These are phyloP conservation scores for Phylloscopus trochilus DNA, from an alignment of 2,113 vertebrate genomes.

Conservation along the genomic window DNA sequence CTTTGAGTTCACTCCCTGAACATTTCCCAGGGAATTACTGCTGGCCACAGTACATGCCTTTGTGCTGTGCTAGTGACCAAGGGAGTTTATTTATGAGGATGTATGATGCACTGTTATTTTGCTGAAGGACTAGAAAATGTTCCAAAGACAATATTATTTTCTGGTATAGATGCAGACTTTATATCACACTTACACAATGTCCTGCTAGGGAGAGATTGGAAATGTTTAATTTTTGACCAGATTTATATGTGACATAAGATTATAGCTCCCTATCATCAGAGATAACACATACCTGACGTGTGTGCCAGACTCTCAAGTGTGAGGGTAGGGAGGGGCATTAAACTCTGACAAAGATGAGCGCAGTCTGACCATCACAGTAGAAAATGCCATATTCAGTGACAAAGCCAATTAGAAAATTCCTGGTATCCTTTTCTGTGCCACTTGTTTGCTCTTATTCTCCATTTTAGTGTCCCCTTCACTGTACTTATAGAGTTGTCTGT, in stretches of 20 bases:
- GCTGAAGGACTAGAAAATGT: neutral
- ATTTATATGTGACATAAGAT: neutral
- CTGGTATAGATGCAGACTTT: neutral
- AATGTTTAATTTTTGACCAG: neutral
- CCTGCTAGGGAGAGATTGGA: neutral
- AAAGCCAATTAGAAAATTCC: neutral
- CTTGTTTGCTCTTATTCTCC: neutral
- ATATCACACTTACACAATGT: neutral
- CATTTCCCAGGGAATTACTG: neutral
- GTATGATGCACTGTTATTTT: neutral
- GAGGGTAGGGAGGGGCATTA: neutral
- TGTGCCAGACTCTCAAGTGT: neutral
- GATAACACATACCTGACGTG: neutral
- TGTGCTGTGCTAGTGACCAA: neutral
- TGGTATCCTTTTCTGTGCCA: neutral
- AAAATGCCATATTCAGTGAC: neutral
- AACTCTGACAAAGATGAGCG: neutral
- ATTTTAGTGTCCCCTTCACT: neutral
- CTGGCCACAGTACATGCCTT: neutral
- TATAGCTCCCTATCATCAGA: neutral
- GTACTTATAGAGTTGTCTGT: fast-evolving
- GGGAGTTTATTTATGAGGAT: neutral
- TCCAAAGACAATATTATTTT: neutral
- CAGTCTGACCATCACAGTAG: neutral
- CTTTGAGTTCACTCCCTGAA: neutral